Conservation (phyloP, 2,888 invertebrate genomes). For the Xylota sylvarum region DNA sequence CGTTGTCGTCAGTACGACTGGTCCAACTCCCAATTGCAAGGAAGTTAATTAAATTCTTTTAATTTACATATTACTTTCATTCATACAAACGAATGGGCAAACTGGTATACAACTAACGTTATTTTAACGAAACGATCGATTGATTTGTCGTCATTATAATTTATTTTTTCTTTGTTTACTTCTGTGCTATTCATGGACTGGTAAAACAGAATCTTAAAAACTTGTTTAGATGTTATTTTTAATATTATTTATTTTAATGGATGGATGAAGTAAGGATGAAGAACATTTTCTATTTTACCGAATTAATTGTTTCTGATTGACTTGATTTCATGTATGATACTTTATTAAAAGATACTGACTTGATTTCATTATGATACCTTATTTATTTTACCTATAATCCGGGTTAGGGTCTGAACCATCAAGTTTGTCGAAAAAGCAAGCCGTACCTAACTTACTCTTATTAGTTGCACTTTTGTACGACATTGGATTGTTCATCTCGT, state of each 20-base stretch:
- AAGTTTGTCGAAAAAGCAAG: too few relatives aligned
- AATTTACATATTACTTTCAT: slow-evolving; percentile 5
- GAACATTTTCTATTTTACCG: too few relatives aligned
- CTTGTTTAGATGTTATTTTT: neutral
- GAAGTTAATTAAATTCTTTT: slow-evolving; percentile 12
- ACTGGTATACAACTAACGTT: slow-evolving; percentile 1
- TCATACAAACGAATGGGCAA: neutral
- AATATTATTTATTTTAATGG: neutral
- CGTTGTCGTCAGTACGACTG: slow-evolving; percentile 5
- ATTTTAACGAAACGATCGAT: neutral
- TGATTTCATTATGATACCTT: too few relatives aligned
- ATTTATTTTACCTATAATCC: too few relatives aligned
- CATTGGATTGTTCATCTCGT: too few relatives aligned
- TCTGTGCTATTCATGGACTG: neutral
- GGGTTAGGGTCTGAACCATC: too few relatives aligned
- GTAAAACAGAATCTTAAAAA: neutral
- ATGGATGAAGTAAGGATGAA: too few relatives aligned
- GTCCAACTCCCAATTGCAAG: neutral
- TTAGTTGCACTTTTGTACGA: too few relatives aligned
- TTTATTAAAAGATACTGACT: too few relatives aligned
- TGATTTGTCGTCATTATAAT: neutral
- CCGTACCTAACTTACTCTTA: too few relatives aligned
- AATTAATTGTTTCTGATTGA: too few relatives aligned
- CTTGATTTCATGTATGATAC: too few relatives aligned
- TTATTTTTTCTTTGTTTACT: neutral